These are phyloP conservation scores for Gymnothorax reevesii DNA, from an alignment of 2,797 vertebrate genomes.

Conservation along the genomic window DNA sequence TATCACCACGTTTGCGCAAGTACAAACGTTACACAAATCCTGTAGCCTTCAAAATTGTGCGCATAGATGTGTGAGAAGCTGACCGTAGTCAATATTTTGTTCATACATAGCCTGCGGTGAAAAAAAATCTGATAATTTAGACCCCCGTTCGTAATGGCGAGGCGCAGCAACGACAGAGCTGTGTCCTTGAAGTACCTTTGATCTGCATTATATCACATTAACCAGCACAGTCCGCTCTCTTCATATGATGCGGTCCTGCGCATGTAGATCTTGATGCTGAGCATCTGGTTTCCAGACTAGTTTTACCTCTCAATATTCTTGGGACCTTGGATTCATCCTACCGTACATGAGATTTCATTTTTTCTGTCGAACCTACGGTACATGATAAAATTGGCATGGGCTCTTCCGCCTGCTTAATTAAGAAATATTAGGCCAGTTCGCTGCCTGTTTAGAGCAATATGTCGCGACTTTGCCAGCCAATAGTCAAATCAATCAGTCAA, in stretches of 20 bases:
- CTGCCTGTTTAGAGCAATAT: not conserved
- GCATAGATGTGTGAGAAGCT: not conserved
- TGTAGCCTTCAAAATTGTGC: not conserved
- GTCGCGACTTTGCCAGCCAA: not conserved
- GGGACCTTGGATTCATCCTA: not conserved
- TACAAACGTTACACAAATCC: not conserved
- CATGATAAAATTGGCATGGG: not conserved
- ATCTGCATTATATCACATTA: not conserved
- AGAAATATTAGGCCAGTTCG: not conserved
- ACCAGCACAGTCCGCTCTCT: not conserved
- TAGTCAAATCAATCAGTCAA: not conserved
- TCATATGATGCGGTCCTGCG: not conserved
- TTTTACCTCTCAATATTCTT: not conserved
- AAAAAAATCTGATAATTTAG: not conserved
- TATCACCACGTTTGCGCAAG: not conserved
- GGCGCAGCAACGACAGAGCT: not conserved
- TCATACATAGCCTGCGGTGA: not conserved
- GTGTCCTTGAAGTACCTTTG: not conserved
- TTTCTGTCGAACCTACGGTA: not conserved
- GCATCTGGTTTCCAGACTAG: not conserved
- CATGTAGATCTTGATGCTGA: not conserved
- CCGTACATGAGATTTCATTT: not conserved
- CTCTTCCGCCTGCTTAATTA: too few species aligned
- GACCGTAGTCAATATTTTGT: not conserved
- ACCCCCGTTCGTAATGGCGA: not conserved